Evolutionary conservation across 2,888 invertebrate genomes (phyloP).

Genomic region (Lamellibrachia columna): DNA sequence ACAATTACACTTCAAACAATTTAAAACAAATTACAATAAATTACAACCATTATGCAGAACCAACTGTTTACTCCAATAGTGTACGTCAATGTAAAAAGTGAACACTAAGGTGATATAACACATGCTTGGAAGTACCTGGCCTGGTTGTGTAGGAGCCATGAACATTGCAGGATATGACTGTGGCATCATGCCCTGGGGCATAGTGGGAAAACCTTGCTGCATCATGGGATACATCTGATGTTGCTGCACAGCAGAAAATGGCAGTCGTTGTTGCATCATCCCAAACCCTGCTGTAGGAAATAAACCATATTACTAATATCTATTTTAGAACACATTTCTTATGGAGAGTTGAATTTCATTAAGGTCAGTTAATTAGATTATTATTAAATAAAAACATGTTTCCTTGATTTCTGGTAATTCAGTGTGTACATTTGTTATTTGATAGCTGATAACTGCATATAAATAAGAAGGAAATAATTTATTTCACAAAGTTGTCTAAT

Average conservation of each 20-base stretch:
- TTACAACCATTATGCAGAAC: no score
- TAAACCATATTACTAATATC: not conserved
- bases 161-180: slow-evolving; percentile 16
- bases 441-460: not conserved
- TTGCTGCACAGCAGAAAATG: not conserved
- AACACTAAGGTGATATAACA: not conserved
- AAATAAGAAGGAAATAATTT: not conserved
- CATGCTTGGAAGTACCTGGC: not conserved
- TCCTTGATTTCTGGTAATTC: not conserved
- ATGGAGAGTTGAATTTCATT: not conserved
- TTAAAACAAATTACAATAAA: no score
- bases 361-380: not conserved
- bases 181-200: slow-evolving; percentile 5
- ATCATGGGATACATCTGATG: slow-evolving; percentile 16
- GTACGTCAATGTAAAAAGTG: not conserved
- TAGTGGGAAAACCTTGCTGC: not conserved
- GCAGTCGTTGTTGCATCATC: not conserved
- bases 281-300: not conserved
- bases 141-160: not conserved
- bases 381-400: not conserved
- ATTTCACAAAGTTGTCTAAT: not conserved
- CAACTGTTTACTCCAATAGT: no score
- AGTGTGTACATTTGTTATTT: no score
- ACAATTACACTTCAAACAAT: no score
- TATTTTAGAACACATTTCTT: not conserved